phyloP scores from a whole-genome alignment of 2,888 invertebrate species.

The Parasteatoda lunata region DNA sequence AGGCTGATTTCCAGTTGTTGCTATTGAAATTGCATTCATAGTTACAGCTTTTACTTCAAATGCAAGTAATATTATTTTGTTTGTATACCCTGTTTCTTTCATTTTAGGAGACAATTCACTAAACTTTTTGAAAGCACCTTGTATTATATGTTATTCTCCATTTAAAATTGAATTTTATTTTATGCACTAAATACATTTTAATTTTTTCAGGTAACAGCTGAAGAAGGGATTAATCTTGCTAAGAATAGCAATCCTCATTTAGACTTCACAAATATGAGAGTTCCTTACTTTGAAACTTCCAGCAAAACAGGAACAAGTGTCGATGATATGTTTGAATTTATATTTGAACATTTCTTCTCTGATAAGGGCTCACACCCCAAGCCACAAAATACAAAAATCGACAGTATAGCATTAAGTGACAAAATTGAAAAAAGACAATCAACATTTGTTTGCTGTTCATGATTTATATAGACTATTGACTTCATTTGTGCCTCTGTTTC shows the following conservation, averaged over 20 bases:
- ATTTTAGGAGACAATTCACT: too few relatives aligned
- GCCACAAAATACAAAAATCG: neutral
- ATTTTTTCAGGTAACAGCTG: conserved; percentile 32
- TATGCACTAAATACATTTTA: too few relatives aligned
- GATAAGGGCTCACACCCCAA: neutral
- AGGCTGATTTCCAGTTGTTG: too few relatives aligned
- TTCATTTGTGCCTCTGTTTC: neutral
- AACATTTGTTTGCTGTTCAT: neutral
- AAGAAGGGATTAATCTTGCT: conserved; percentile 51
- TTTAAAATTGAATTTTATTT: too few relatives aligned
- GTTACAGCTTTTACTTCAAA: too few relatives aligned
- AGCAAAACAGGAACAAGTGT: conserved; percentile 56
- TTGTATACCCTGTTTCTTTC: too few relatives aligned
- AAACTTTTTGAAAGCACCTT: too few relatives aligned
- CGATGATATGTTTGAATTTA: conserved; percentile 54
- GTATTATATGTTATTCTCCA: too few relatives aligned
- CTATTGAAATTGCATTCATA: too few relatives aligned
- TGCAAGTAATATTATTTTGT: too few relatives aligned
- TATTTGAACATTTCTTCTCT: conserved; percentile 50
- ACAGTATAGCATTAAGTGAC: neutral
- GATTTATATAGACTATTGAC: neutral
- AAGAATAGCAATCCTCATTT: conserved; percentile 26
- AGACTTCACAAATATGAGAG: neutral
- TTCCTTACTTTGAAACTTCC: conserved; percentile 65
- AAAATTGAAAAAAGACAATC: neutral